Percentiles rank a stretch among this genome's conserved stretches.
Conservation (phyloP, 2,888 invertebrate species). For the Drosophila niveifrons region DNA sequence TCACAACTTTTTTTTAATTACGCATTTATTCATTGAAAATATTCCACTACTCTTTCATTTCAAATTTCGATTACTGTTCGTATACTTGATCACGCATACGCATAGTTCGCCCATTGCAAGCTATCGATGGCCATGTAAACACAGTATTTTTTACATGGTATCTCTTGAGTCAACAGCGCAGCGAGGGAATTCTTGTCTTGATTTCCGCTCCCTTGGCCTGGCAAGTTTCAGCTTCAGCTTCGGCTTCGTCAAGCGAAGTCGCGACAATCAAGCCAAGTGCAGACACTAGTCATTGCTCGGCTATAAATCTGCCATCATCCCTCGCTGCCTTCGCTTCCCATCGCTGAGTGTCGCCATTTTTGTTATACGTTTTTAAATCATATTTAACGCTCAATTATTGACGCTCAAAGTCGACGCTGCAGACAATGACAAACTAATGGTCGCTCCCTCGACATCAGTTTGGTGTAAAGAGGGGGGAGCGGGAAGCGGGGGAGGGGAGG, state of each 20-base stretch:
- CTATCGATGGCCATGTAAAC: neutral
- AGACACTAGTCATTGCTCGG: slow-evolving; percentile 32
- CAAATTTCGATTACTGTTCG: too few species aligned
- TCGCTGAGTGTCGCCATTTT: slow-evolving; percentile 20
- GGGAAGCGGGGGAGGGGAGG: neutral
- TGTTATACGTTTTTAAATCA: slow-evolving; percentile 67
- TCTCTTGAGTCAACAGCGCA: neutral
- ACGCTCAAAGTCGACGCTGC: slow-evolving; percentile 70
- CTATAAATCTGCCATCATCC: slow-evolving; percentile 21
- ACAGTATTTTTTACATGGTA: slow-evolving; percentile 16
- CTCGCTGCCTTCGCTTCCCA: neutral
- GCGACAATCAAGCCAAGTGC: slow-evolving; percentile 74
- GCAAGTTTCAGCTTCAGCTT: neutral
- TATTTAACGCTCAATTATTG: slow-evolving; percentile 81
- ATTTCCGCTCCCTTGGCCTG: slow-evolving; percentile 5
- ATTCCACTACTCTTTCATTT: too few species aligned
- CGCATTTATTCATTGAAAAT: too few species aligned
- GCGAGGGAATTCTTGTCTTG: too few species aligned
- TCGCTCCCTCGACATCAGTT: slow-evolving; percentile 11
- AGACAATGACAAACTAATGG: slow-evolving; percentile 80
- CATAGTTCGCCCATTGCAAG: neutral
- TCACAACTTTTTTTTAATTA: too few species aligned
- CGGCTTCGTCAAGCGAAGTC: slow-evolving; percentile 21
- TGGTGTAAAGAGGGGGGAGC: neutral
- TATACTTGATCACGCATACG: neutral